Evolutionary conservation across 1,140 invertebrate species (phyloP).

Genomic region (Triops longicaudatus): DNA sequence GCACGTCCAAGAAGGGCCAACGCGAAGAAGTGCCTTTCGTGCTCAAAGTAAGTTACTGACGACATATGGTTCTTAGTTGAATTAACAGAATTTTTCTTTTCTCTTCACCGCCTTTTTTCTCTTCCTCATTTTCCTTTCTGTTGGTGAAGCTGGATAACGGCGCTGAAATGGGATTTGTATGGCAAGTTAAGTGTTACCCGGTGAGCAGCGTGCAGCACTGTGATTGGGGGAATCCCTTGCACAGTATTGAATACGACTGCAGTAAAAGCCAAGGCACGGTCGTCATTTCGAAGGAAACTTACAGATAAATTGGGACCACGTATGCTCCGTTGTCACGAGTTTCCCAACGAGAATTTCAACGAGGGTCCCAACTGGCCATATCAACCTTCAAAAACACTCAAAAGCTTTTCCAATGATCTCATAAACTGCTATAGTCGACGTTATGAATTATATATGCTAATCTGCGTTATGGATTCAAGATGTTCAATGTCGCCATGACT

Average conservation of each 20-base stretch:
- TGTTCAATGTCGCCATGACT: too few relatives aligned
- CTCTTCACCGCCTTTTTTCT: too few relatives aligned
- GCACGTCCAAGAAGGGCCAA: constrained; percentile 40
- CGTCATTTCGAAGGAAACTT: constrained; percentile 44
- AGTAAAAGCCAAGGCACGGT: constrained; percentile 40
- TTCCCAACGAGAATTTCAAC: not conserved
- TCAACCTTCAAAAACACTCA: too few relatives aligned
- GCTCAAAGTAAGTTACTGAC: constrained; percentile 38
- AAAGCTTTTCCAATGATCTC: too few relatives aligned
- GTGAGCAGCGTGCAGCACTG: constrained; percentile 45
- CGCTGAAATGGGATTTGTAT: constrained; percentile 43
- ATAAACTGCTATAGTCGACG: too few relatives aligned
- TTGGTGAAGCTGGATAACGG: constrained; percentile 39
- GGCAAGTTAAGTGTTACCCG: constrained; percentile 50
- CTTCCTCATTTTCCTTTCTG: not conserved
- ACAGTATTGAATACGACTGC: constrained; percentile 50
- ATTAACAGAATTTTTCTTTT: not conserved
- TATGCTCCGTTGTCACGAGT: not conserved
- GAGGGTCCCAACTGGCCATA: not conserved
- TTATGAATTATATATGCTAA: too few relatives aligned
- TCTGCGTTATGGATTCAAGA: too few relatives aligned
- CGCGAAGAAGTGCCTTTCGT: constrained; percentile 42
- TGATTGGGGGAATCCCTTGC: constrained; percentile 47
- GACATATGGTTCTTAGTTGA: not conserved
- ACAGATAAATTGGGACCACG: constrained; percentile 34